Evolutionary conservation across 1,140 invertebrate species (phyloP), one percentile per base, ranked within the genome.

Genomic region (Cherax quadricarinatus): DNA sequence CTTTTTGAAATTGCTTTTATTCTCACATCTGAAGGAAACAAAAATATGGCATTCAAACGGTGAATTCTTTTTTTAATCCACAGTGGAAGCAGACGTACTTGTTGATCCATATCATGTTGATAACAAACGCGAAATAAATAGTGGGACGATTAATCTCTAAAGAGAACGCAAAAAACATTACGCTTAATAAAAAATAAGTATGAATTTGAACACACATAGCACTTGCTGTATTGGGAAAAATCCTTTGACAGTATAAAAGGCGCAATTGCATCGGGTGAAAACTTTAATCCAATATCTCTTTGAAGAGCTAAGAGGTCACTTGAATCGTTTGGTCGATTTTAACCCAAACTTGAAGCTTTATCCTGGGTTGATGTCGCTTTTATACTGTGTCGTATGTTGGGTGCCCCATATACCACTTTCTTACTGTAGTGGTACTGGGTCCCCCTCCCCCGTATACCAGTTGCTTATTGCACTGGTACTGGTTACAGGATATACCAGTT

Each of bases 281-380:
- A 75, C 70, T 75, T 75, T 75, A 30, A 75, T 75, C 70, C n/a
- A 24, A 30, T 75, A 75, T 75, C 70, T 75, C 70, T 75, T 75
- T 75, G 70, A 75, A 75, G 70, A 75, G 70, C 21, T 75, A 75
- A 75, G 30, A 75, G n/a, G 70, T 75, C 70, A 75, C 70, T 75
- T 75, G 70, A 75, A 75, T 30, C 24, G 70, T 75, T 66, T 66
- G n/a, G 70, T 6, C 7, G 24, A 24, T 75, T 75, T 75, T 75
- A 75, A 1, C 21, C 70, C 70, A 16, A 30, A 75, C 16, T n/a
- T 24, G 6, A 30, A 75, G 24, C 7, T 75, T 75, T 75, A 75
- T 75, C 30, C 70, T 21, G 21, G 16, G 0, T 6, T 5, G 70
- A 75, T n/a, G 24, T 21, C 6, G 14, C 62, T 66, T 66, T 66